Conservation (phyloP, 2,888 invertebrate species). For the Gasteruption jaculator region DNA sequence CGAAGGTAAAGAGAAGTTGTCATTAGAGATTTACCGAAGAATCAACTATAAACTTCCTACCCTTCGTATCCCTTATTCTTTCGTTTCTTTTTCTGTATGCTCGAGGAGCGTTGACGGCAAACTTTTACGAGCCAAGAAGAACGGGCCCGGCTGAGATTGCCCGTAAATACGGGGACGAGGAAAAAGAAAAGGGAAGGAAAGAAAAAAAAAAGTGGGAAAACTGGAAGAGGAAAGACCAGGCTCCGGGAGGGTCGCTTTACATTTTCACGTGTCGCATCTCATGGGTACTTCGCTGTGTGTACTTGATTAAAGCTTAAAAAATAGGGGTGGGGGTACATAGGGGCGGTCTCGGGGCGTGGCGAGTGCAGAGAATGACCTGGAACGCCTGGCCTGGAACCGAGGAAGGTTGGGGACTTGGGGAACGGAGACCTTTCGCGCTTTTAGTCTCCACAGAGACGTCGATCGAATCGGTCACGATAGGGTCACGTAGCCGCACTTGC, state of each 20-base stretch:
- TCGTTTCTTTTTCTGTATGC: too few relatives aligned
- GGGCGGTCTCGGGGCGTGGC: constrained; percentile 19
- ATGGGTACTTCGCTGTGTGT: not conserved
- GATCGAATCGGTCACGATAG: too few relatives aligned
- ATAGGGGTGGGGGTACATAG: constrained; percentile 9
- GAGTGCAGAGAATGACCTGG: constrained; percentile 8
- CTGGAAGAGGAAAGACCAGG: constrained; percentile 2
- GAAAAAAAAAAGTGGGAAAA: constrained; percentile 17
- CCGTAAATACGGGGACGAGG: not conserved
- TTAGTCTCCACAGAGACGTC: constrained; percentile 40
- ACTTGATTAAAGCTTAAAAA: constrained; percentile 18
- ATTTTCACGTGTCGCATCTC: not conserved
- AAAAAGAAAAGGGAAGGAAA: constrained; percentile 1
- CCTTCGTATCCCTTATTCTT: too few relatives aligned
- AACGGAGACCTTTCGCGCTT: constrained; percentile 8
- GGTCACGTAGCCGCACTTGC: constrained; percentile 1
- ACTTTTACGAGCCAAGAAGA: too few relatives aligned
- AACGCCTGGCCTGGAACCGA: constrained; percentile 24
- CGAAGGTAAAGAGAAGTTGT: too few relatives aligned
- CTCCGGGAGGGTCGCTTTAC: constrained; percentile 25
- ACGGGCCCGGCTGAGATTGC: not conserved
- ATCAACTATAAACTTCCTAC: too few relatives aligned
- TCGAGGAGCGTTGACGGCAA: too few relatives aligned
- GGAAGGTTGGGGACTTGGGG: constrained; percentile 9
- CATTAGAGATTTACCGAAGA: too few relatives aligned